Conservation (phyloP, 2,797 vertebrate species). For the Myoxocephalus aenaeus region DNA sequence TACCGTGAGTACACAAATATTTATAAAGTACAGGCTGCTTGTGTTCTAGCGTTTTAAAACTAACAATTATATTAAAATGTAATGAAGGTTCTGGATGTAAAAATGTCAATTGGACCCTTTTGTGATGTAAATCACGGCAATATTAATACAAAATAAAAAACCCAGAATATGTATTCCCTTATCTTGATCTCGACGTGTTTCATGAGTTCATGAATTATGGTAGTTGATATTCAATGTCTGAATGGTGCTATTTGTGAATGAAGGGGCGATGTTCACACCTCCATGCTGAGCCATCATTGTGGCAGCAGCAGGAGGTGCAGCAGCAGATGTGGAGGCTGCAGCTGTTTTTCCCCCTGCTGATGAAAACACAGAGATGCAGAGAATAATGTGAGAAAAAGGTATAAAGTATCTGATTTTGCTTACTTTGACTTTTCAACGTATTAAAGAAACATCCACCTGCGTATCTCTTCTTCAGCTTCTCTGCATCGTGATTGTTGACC, state of each 20-base stretch:
- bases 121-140: neutral
- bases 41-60: neutral
- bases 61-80: neutral
- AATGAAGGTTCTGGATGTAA: neutral
- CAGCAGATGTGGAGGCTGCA: neutral
- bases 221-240: constrained; percentile 22
- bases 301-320: too few relatives aligned
- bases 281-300: constrained; percentile 2
- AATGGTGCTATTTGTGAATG: fast-evolving
- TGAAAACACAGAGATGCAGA: constrained; percentile 11
- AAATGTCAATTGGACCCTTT: neutral
- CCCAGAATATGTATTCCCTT: neutral
- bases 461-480: neutral
- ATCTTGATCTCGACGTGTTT: neutral
- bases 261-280: constrained; percentile 13
- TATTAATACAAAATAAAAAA: too few relatives aligned
- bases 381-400: neutral
- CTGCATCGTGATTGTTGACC: fast-evolving
- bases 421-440: neutral
- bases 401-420: neutral
- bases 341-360: neutral
- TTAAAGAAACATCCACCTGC: constrained; percentile 13
- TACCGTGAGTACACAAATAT: too few relatives aligned
- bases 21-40: neutral
- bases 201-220: neutral